These are phyloP conservation scores for Gasterosteus nipponicus DNA, from an alignment of 2,113 vertebrate species.

Conservation along the genomic window DNA sequence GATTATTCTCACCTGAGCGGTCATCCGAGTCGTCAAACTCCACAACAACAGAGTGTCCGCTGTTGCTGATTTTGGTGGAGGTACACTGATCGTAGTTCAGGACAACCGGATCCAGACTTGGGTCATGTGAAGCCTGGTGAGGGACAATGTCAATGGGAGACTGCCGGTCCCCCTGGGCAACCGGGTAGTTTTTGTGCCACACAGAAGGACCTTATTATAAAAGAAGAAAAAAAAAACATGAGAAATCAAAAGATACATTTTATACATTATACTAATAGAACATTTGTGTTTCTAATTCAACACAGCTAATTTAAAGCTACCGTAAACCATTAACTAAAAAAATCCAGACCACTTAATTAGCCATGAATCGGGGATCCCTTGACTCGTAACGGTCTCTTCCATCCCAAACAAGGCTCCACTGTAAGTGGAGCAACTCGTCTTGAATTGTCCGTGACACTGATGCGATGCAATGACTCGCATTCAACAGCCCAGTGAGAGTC, in stretches of 20 bases:
- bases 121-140: slow-evolving; percentile 84
- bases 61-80: slow-evolving; percentile 91
- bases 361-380: background rate
- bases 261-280: too few species aligned
- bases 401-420: background rate
- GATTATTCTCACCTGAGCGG: slow-evolving; percentile 84
- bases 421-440: background rate
- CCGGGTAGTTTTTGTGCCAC: slow-evolving; percentile 90
- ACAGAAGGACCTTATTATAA: slow-evolving; percentile 85
- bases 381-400: background rate
- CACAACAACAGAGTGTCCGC: slow-evolving; percentile 93
- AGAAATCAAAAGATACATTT: background rate
- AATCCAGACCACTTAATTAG: background rate
- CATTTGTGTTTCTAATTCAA: background rate
- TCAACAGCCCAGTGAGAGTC: background rate
- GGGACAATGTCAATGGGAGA: slow-evolving; percentile 95
- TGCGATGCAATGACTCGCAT: background rate
- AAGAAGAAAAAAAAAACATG: background rate
- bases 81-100: slow-evolving; percentile 88
- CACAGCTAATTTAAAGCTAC: too few species aligned
- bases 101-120: slow-evolving; percentile 82
- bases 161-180: slow-evolving; percentile 89
- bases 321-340: background rate
- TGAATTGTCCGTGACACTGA: background rate
- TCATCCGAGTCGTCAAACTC: slow-evolving; percentile 92